Conservation (phyloP, 2,888 invertebrate species). For the Morpho helenor region DNA sequence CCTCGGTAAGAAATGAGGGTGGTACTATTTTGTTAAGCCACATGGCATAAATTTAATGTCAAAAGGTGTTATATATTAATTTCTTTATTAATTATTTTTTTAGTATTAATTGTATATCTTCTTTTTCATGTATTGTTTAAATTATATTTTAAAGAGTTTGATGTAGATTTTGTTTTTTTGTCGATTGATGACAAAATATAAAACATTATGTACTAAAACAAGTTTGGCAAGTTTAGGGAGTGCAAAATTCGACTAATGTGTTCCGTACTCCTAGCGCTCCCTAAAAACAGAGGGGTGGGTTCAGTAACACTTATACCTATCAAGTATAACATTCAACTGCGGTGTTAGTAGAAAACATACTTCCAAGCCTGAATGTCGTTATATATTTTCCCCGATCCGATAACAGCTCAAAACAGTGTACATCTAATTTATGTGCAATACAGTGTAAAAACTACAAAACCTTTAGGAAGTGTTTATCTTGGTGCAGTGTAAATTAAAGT, state of each 20-base stretch:
- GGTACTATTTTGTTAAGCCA: too few relatives aligned
- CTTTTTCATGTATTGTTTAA: too few relatives aligned
- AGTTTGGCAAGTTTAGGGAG: too few relatives aligned
- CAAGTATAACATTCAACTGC: constrained; percentile 44
- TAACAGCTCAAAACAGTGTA: constrained; percentile 38
- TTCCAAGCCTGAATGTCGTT: constrained; percentile 68
- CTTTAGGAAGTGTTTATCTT: constrained; percentile 43
- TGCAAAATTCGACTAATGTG: constrained; percentile 40
- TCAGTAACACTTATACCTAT: constrained; percentile 33
- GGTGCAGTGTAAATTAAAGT: constrained; percentile 61
- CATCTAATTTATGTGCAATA: constrained; percentile 43
- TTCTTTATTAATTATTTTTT: too few relatives aligned
- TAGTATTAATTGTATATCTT: too few relatives aligned
- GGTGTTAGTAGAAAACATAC: constrained; percentile 50
- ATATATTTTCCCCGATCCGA: constrained; percentile 38
- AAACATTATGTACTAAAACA: too few relatives aligned
- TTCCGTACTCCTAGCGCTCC: constrained; percentile 30
- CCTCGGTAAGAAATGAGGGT: too few relatives aligned
- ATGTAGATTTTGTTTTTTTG: too few relatives aligned
- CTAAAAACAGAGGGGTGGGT: constrained; percentile 48
- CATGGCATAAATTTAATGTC: too few relatives aligned
- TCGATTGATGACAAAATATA: too few relatives aligned
- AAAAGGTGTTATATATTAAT: too few relatives aligned
- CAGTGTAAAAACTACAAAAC: constrained; percentile 51
- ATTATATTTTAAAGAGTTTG: too few relatives aligned